Conservation (phyloP, 2,113 vertebrate genomes). For the Paedocypris sp. region DNA sequence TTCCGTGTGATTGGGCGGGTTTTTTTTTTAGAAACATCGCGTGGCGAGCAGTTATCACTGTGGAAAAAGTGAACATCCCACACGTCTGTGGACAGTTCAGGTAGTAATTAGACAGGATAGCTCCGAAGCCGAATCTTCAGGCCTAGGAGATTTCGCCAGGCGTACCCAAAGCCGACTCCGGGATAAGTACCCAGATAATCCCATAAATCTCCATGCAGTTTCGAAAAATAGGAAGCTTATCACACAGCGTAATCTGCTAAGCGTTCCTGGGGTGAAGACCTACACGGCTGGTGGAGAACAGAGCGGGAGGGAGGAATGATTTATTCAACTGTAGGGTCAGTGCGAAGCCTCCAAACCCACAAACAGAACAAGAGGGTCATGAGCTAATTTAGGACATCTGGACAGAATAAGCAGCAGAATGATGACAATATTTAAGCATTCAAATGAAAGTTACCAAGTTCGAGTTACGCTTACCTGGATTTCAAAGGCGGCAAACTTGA, state of each 20-base stretch:
- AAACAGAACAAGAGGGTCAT: neutral
- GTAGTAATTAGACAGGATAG: constrained; percentile 65
- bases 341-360: neutral
- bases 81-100: constrained; percentile 48
- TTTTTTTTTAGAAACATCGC: no score
- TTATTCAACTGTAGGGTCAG: neutral
- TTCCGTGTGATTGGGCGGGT: no score
- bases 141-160: constrained; percentile 58
- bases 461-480: neutral
- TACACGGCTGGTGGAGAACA: constrained; percentile 5
- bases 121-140: constrained; percentile 60
- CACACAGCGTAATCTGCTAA: constrained; percentile 65
- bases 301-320: neutral
- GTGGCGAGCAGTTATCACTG: neutral
- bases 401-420: neutral
- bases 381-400: neutral
- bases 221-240: constrained; percentile 70
- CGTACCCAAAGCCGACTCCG: constrained; percentile 54
- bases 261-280: constrained; percentile 42
- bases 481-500: neutral
- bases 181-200: constrained; percentile 63
- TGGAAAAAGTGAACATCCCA: constrained; percentile 55
- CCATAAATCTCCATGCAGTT: constrained; percentile 62
- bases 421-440: no score
- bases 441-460: no score